Percentiles rank a stretch among this genome's conserved stretches.
Evolutionary conservation across 2,888 invertebrate species (phyloP).

Genomic region (Bombylius major): DNA sequence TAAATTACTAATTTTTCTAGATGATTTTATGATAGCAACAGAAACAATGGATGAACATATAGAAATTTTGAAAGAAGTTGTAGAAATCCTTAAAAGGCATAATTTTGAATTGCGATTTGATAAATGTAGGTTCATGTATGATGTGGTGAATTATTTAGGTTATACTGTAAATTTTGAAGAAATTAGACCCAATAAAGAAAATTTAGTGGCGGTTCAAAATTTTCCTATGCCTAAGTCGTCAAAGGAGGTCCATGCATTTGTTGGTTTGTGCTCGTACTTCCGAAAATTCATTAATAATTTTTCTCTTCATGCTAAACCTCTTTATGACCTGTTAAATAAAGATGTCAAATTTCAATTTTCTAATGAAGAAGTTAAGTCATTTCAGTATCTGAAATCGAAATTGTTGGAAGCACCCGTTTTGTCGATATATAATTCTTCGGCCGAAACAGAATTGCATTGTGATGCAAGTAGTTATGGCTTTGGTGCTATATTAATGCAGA

Average conservation of each 20-base stretch:
- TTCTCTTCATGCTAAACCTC: constrained; percentile 17
- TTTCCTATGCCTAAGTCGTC: background rate
- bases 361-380: constrained; percentile 8
- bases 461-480: constrained; percentile 16
- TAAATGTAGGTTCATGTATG: background rate
- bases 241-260: background rate
- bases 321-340: constrained; percentile 9
- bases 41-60: too few relatives aligned
- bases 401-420: constrained; percentile 15
- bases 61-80: too few relatives aligned
- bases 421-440: constrained; percentile 18
- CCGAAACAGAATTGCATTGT: constrained; percentile 19
- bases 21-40: too few relatives aligned
- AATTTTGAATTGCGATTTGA: background rate
- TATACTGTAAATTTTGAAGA: background rate
- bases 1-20: too few relatives aligned
- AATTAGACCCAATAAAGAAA: background rate
- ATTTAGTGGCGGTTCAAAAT: background rate
- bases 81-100: too few relatives aligned
- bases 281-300: constrained; percentile 8
- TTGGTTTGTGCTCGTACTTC: constrained; percentile 2
- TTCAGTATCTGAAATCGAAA: constrained; percentile 10
- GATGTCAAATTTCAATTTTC: constrained; percentile 12
- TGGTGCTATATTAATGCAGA: constrained; percentile 4
- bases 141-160: background rate